phyloP scores from a whole-genome alignment of 2,113 vertebrate species.

The Cyprinodon brontotheroides region DNA sequence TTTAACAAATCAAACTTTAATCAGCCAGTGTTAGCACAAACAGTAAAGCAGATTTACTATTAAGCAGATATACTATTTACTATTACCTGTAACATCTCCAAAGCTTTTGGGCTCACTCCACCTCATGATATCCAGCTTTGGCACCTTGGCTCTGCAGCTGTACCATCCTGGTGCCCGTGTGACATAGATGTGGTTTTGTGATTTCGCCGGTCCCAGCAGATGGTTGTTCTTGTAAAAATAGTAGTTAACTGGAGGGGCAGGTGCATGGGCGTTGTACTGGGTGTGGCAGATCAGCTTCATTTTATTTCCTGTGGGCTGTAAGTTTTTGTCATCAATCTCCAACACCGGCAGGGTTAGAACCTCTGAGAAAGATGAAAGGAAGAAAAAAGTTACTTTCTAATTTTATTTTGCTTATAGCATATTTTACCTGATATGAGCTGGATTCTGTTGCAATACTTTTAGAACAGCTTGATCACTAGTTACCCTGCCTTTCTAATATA shows the following conservation, averaged over 20 bases:
- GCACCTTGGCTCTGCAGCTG: slow-evolving; percentile 65
- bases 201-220: slow-evolving; percentile 19
- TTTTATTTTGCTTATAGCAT: not conserved
- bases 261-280: slow-evolving; percentile 49
- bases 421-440: no score
- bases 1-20: not conserved
- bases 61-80: not conserved
- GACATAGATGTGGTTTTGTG: not conserved
- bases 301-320: accelerated
- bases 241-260: slow-evolving; percentile 47
- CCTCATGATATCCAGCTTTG: slow-evolving; percentile 34
- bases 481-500: no score
- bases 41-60: not conserved
- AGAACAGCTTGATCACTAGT: no score
- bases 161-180: slow-evolving; percentile 38
- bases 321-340: slow-evolving; percentile 1
- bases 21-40: not conserved
- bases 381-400: not conserved
- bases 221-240: slow-evolving; percentile 56
- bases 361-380: slow-evolving; percentile 43
- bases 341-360: slow-evolving; percentile 51
- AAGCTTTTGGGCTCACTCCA: slow-evolving; percentile 49
- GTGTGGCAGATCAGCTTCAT: slow-evolving; percentile 61
- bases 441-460: no score
- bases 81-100: slow-evolving; percentile 17